Evolutionary conservation across 2,888 invertebrate species (phyloP), one percentile per base, ranked within the genome.

Genomic region (Steinernema hermaphroditum): DNA sequence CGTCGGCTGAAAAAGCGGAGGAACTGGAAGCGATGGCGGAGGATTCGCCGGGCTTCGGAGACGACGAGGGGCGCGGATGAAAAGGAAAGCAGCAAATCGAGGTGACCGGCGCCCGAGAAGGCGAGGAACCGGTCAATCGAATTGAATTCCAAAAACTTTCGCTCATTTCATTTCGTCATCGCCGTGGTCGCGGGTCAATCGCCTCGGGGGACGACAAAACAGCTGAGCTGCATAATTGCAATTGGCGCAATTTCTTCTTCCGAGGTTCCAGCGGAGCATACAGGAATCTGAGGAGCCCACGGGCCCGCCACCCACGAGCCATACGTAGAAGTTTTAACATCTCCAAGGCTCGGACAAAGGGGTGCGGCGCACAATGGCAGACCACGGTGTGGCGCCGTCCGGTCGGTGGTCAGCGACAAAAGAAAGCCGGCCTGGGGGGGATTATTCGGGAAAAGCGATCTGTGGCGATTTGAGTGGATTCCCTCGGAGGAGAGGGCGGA

Each of bases 101-200:
- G 37, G 37, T 37, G 37, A 37, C 37, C 37, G 37, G 37, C 37
- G 37, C 37, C 37, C 37, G 37, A 37, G 37, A 37, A 8, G 37
- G 37, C 16, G 34, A 54, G 29, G 27, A 62, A 62, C 62, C 62
- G 62, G 62, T 62, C 62, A 62, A 62, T 62, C 62, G 62, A 62
- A 29, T 32, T 46, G 46, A 62, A 62, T 62, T 62, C 62, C 62
- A 62, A 62, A 62, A 62, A 62, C 62, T 62, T 62, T 62, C 62
- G 62, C 62, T 62, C 62, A 62, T 62, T 62, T 62, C 62, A 62
- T 62, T 62, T 62, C 62, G 62, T 62, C 62, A 62, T 62, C 46
- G 46, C n/a, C 46, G 46, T 41, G 9, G 43, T 41, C 62, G 54
- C 22, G 62, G 62, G 62, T 62, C 62, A 62, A 32, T 62, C 62